Conservation (phyloP, 2,113 vertebrate species). For the Rafetus swinhoei region DNA sequence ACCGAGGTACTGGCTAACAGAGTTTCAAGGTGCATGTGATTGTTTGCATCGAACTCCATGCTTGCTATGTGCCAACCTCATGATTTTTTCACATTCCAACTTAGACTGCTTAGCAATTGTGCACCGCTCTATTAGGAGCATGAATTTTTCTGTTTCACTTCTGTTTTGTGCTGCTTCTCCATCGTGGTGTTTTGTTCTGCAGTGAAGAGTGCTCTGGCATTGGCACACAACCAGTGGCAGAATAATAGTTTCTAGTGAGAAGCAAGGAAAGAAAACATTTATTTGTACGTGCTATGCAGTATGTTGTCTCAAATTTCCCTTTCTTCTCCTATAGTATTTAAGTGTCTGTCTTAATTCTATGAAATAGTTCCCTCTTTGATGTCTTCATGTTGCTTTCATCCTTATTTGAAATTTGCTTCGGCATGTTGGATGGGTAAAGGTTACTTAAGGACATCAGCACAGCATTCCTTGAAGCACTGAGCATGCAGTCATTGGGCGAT, state of each 20-base stretch:
- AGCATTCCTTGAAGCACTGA: conserved; percentile 16
- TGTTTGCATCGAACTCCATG: not conserved
- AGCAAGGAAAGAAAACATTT: not conserved
- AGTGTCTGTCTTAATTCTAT: conserved; percentile 7
- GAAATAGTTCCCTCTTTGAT: not conserved
- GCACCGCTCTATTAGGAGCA: not conserved
- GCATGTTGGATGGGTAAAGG: conserved; percentile 55
- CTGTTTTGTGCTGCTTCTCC: not conserved
- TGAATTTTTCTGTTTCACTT: not conserved
- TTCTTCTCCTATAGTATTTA: not conserved
- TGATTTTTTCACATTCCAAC: conserved; percentile 3
- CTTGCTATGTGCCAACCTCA: conserved; percentile 33
- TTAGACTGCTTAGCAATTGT: conserved; percentile 9
- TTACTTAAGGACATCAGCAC: conserved; percentile 65
- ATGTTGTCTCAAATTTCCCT: not conserved
- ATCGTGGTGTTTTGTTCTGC: not conserved
- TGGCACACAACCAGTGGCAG: not conserved
- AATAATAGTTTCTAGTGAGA: not conserved
- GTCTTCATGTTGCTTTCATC: conserved; percentile 34
- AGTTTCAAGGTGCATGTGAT: not conserved
- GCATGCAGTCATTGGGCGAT: conserved; percentile 11
- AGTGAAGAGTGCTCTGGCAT: not conserved
- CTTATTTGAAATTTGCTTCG: conserved; percentile 29
- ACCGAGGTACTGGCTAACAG: no score
- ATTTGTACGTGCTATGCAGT: not conserved